A percentile compares a stretch with the other conserved stretches of the same genome.
These are phyloP conservation scores for Troglohyphantes excavatus DNA, from an alignment of 2,888 invertebrate genomes.

Conservation along the genomic window DNA sequence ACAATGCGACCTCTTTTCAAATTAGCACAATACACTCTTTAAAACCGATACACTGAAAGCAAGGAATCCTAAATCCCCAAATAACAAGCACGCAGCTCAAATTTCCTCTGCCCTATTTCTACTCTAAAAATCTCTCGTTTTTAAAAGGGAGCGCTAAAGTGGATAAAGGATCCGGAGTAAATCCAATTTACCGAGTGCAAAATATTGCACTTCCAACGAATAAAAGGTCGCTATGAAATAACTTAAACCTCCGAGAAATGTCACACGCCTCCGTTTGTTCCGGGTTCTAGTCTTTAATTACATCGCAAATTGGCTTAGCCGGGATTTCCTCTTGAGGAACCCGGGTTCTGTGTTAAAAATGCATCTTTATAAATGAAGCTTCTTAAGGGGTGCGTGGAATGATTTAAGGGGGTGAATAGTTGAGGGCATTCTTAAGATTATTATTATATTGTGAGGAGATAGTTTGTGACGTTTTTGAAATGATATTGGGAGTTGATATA, in stretches of 20 bases:
- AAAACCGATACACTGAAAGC: too few species aligned
- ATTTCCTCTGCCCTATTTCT: too few species aligned
- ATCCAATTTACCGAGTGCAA: not conserved
- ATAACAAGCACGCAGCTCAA: too few species aligned
- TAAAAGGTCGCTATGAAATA: constrained; percentile 4
- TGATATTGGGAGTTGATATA: too few species aligned
- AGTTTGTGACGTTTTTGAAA: too few species aligned
- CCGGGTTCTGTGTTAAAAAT: not conserved
- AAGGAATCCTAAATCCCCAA: too few species aligned
- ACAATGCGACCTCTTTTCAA: too few species aligned
- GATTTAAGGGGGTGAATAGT: not conserved
- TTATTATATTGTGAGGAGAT: too few species aligned
- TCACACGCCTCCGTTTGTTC: not conserved
- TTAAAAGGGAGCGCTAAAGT: not conserved
- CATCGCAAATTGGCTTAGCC: constrained; percentile 5
- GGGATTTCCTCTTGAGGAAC: not conserved
- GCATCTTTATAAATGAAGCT: not conserved
- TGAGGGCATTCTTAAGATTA: too few species aligned
- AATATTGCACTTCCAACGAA: not conserved
- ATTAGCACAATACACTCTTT: too few species aligned
- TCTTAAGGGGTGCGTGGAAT: not conserved
- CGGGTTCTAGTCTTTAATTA: not conserved
- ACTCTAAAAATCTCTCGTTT: too few species aligned
- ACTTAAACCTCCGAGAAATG: not conserved
- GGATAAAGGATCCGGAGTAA: not conserved